Base-by-base conservation (phyloP, 2,888 invertebrate species). In the Petrolisthes cinctipes region DNA sequence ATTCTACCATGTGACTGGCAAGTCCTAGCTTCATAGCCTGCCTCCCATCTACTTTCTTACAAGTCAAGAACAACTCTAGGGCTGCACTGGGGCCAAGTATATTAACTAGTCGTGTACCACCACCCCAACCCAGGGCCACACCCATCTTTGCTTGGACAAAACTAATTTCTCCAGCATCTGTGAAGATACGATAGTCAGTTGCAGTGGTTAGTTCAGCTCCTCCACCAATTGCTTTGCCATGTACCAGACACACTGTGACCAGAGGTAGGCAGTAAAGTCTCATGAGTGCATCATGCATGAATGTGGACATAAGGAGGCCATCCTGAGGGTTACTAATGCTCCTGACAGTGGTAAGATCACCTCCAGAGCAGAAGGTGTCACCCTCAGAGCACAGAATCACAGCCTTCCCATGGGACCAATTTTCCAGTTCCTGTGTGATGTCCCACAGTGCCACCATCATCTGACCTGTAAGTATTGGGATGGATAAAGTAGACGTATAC, bases 371-470 rank as follows among this genome's bases (percentile, higher is more conserved):
- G 91, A 94, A 94, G n/a, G 92, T 92, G 9, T 92, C 92, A 4
- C 92, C 93, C 1, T 92, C 92, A 0, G 94, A 94, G 86, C 92
- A 92, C 5, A 94, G 85, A 17, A 94, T 92, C 9, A 94, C 89
- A 6, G 93, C 94, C 92, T 93, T 93, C 0, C 93, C 92, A 91
- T 89, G 85, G 4, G 91, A 86, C 94, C 94, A 94, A 0, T 91
- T 89, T 91, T 94, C 93, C 56, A 94, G 91, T n/a, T 92, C 92
- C 5, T 90, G 88, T 0, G 94, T 92, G 54, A 92, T 92, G 68
- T 93, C 92, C 57, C 92, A 91, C n/a, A 94, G 91, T 71, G 94
- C 93, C 9, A 93, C 92, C 94, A 94, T 94, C 94, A 94, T 94
- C 79, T 92, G 92, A 6, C 94, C 94, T 94, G 90, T 9, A 92